Conservation (phyloP, 2,888 invertebrate species). For the Herminia tarsipennalis region DNA sequence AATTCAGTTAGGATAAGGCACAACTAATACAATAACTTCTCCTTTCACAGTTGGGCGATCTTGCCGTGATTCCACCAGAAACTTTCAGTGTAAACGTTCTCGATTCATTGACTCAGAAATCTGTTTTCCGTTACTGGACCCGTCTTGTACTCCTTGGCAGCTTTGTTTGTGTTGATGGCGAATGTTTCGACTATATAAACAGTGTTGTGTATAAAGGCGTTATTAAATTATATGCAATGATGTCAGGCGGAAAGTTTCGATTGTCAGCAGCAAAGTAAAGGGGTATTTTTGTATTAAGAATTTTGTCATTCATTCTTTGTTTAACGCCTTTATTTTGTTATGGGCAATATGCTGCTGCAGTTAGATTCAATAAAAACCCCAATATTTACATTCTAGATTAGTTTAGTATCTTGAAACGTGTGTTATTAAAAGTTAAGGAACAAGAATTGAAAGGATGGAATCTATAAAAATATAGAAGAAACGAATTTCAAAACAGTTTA, state of each 20-base stretch:
- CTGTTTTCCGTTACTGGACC: conserved; percentile 66
- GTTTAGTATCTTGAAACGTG: no score
- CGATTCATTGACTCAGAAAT: conserved; percentile 77
- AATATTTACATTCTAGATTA: no score
- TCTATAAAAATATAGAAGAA: conserved; percentile 30
- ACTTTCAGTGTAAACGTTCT: conserved; percentile 66
- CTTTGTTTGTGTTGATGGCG: conserved; percentile 40
- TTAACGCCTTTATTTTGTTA: no score
- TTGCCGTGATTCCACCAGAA: conserved; percentile 64
- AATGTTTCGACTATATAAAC: conserved; percentile 29
- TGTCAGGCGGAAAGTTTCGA: conserved; percentile 21
- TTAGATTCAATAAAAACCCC: conserved; percentile 20
- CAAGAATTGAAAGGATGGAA: no score
- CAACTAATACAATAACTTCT: conserved; percentile 63
- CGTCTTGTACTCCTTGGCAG: conserved; percentile 41
- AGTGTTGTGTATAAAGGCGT: conserved; percentile 21
- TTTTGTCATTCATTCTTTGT: no score
- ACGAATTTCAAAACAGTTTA: conserved; percentile 39
- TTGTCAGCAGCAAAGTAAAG: conserved; percentile 9
- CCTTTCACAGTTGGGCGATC: conserved; percentile 68
- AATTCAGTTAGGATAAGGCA: conserved; percentile 52
- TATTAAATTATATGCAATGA: conserved; percentile 29
- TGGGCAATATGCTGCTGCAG: conserved; percentile 1
- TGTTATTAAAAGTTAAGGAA: no score
- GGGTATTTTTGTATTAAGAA: conserved; percentile 13